Evolutionary conservation across 2,113 vertebrate species (phyloP), one percentile per base, ranked within the genome.

Genomic region (Rynchops niger): DNA sequence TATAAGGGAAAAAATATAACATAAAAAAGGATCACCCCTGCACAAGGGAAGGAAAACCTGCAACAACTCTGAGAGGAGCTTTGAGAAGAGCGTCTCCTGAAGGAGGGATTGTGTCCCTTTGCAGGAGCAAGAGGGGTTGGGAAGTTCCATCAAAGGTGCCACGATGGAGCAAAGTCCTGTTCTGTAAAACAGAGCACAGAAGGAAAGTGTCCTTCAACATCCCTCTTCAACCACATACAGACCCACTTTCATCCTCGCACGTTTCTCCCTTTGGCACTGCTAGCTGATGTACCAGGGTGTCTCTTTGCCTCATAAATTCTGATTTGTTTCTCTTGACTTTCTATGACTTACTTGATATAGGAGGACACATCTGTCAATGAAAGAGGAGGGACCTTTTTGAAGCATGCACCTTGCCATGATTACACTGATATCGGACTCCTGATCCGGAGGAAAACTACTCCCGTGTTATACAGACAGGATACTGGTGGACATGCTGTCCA

Each of bases 221-320:
- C 8, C 25, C 14, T 65, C 19, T 72, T 43, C 53, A 58, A 12
- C 20, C 19, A 52, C 43, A 29, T 16, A 8, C 10, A 43, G 43
- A 74, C 23, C 7, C 0, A 0, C 27, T 62, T 71, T 50, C 58
- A 55, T 29, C n/a, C 15, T 49, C 50, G n/a, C n/a, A 32, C 0
- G 0, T 63, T 72, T 40, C 53, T 62, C 5, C 17, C n/a, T 26
- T 43, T 21, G 15, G 21, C 26, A 11, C 18, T 43, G 20, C 12
- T 11, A 19, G 12, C 38, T 84, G 55, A 15, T 19, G 36, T 43
- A 29, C 15, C 12, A 20, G 29, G 13, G 27, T 59, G 22, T 53
- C 12, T 80, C 65, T 38, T 71, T 50, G 26, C 36, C 13, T 43
- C 7, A 3, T 49, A 49, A 66, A 45, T 83, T 69, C 30, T 43